Evolutionary conservation across 2,888 invertebrate genomes (phyloP), one percentile per base, ranked within the genome.

Genomic region (Temnothorax ravouxi): DNA sequence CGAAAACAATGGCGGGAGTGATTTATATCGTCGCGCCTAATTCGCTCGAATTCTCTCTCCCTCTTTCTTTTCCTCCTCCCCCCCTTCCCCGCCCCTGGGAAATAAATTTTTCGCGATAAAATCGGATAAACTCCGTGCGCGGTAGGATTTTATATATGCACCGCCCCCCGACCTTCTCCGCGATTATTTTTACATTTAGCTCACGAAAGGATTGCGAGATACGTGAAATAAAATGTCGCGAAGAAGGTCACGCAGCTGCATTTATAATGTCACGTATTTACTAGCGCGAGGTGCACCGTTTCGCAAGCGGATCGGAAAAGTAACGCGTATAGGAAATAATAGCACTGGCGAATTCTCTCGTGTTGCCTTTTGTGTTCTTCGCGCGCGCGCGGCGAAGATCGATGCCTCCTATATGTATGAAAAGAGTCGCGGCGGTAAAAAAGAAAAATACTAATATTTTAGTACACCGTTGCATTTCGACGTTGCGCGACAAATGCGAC

Each of bases 241-340:
- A 59, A 25, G 79, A 79, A 79, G 79, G 79, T 79, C 79, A 79
- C 71, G 59, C 72, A 71, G 72, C 79, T 71, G 79, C 72, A 79
- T 79, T 79, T 47, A 71, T 71, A 79, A 79, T 79, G 79, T 71
- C 79, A 79, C 59, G 59, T 79, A 59, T 79, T 79, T 50, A 13
- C 79, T 44, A 47, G 34, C 54, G 41, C 56, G 59, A 69, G 72
- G 59, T 71, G 56, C 72, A 71, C 34, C 71, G 79, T 25, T 59
- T 18, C 25, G 47, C 18, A 44, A 79, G 71, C 69, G 41, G 29
- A 56, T 69, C 71, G 41, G 44, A 18, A 79, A 71, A 59, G 6
- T 44, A 29, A 29, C 11, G 59, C 34, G 34, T 54, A 47, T 54
- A 47, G n/a, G 3, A 79, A 71, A 56, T 71, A 59, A 71, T 76